Conservation (phyloP, 2,113 vertebrate genomes). For the Gallinago jamesoni region DNA sequence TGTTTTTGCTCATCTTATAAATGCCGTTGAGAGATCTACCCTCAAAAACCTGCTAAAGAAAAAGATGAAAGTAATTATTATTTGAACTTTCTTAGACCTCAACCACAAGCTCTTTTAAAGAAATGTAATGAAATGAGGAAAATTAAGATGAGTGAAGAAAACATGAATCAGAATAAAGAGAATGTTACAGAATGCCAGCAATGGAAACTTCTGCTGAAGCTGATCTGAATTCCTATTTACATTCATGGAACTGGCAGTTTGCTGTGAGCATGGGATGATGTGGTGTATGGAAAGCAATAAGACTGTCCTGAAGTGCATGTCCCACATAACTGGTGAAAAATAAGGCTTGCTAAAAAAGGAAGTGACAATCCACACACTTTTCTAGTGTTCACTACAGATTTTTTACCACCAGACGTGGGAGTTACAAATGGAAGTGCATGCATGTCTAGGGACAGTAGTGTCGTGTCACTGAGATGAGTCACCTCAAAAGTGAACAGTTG, state of each 20-base stretch:
- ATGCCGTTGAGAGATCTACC: conserved; percentile 36
- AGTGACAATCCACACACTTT: not conserved
- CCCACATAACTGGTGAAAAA: conserved; percentile 15
- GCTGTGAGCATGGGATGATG: conserved; percentile 3
- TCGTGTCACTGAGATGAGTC: not conserved
- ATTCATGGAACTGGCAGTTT: not conserved
- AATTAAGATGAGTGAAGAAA: conserved; percentile 66
- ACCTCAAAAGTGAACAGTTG: not conserved
- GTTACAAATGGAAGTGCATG: not conserved
- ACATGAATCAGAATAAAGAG: conserved; percentile 65
- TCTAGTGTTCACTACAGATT: not conserved
- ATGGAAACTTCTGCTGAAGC: conserved; percentile 62
- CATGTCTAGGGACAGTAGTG: not conserved
- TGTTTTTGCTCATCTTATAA: conserved; percentile 49
- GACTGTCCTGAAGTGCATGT: conserved; percentile 50
- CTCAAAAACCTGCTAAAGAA: conserved; percentile 51
- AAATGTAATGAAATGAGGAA: conserved; percentile 55
- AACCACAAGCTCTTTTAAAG: conserved; percentile 58
- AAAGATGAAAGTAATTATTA: conserved; percentile 43
- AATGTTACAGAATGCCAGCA: conserved; percentile 43
- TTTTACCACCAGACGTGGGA: not conserved
- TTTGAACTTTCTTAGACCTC: conserved; percentile 66
- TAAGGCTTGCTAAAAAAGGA: not conserved
- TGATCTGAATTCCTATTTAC: not conserved
- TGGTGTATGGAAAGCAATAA: not conserved